These are phyloP conservation scores for Tapirus terrestris DNA, from an alignment of 2,113 vertebrate species.

Conservation along the genomic window DNA sequence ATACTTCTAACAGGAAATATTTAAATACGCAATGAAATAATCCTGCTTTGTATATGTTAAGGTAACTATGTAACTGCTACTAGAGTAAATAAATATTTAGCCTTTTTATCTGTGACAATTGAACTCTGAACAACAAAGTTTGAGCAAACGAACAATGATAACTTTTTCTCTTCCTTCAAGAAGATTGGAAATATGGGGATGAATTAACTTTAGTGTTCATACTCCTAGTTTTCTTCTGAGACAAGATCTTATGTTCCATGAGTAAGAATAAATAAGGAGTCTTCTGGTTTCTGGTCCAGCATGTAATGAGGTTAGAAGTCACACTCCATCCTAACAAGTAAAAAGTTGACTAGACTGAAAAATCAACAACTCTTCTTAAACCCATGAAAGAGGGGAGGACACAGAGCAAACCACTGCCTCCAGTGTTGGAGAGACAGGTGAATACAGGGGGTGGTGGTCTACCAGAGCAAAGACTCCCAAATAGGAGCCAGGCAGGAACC, in stretches of 20 bases:
- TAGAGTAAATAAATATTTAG: neutral
- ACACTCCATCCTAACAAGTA: neutral
- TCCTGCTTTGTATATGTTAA: neutral
- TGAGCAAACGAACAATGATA: neutral
- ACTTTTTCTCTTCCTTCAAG: neutral
- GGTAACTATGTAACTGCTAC: neutral
- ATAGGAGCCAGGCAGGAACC: neutral
- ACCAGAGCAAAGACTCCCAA: neutral
- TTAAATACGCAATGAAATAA: neutral
- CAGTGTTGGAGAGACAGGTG: neutral
- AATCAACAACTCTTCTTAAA: neutral
- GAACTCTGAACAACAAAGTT: neutral
- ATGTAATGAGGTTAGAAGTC: neutral
- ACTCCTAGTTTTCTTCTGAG: neutral
- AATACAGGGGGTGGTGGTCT: neutral
- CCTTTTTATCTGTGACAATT: neutral
- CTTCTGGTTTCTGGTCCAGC: neutral
- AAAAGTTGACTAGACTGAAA: neutral
- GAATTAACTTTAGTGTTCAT: neutral
- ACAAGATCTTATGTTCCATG: neutral
- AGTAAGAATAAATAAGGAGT: neutral
- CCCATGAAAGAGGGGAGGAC: neutral
- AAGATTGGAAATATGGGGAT: neutral
- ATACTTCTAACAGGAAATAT: neutral
- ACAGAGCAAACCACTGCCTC: neutral